Evolutionary conservation across 2,888 invertebrate genomes (phyloP), one percentile per base, ranked within the genome.

Genomic region (Lutraria lutraria): DNA sequence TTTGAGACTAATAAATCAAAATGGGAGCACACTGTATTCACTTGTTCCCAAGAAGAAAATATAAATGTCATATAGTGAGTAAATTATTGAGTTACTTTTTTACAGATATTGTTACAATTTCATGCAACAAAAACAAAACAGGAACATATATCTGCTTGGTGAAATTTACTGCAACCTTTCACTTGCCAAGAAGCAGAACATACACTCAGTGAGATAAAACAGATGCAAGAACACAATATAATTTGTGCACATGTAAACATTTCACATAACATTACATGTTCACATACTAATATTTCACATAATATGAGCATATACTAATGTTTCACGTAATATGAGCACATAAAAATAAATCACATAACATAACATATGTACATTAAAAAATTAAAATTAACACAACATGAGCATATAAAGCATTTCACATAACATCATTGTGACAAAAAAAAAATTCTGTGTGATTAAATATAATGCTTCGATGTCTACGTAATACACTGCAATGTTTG

Each of bases 1-100:
- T 53, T 21, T 52, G 19, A 81, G 53, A 81, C 81, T n/a, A 29
- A 81, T 81, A 52, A 81, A 81, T n/a, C 81, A 81, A 53, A 81
- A 34, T 52, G 43, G 52, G 81, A n/a, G 53, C 31, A 19, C 52
- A 81, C 52, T 81, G 81, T 81, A 76, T 76, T 76, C 31, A 76
- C 76, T 76, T 76, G 76, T 31, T 76, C 31, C 76, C 76, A 76
- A 34, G 76, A 76, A 76, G 76, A 76, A 76, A 34, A 76, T 76
- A 76, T 76, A 76, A 34, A 76, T 76, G 76, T 76, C 76, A 76
- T 76, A 76, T 31, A 4, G 31, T 34, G 76, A 76, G 76, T 76
- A 76, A 31, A 76, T 76, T 76, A 76, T 76, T 34, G 76, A 34
- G 34, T 19, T 31, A 31, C 34, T 10, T 25, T 76, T 76, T 34